phyloP scores from a whole-genome alignment of 2,888 invertebrate species.

The Trilocha varians region DNA sequence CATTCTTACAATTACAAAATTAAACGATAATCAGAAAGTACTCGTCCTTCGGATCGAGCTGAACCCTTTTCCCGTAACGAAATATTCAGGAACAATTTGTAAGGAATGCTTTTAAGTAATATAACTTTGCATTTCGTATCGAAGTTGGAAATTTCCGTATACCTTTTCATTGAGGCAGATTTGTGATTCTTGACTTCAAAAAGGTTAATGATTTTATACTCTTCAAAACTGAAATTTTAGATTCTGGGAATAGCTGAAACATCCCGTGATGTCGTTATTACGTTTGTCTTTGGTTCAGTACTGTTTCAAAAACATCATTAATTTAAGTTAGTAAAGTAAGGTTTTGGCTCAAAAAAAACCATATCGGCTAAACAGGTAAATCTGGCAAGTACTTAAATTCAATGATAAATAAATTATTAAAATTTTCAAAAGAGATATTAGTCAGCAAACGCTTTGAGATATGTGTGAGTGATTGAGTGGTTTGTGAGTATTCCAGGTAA shows the following conservation, averaged over 20 bases:
- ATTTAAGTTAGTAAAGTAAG: too few relatives aligned
- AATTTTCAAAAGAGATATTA: conserved; percentile 27
- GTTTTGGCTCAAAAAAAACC: too few relatives aligned
- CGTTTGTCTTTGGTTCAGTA: too few relatives aligned
- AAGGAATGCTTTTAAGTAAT: conserved; percentile 15
- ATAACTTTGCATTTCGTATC: conserved; percentile 2
- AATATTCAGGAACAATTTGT: conserved; percentile 14
- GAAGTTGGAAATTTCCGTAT: conserved; percentile 3
- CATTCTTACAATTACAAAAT: neutral
- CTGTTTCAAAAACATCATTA: too few relatives aligned
- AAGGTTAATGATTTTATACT: too few relatives aligned
- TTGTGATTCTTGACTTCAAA: too few relatives aligned
- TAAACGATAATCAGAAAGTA: neutral
- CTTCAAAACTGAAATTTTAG: too few relatives aligned
- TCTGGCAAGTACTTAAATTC: too few relatives aligned
- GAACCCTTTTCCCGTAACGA: conserved; percentile 2
- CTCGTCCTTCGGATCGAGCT: neutral
- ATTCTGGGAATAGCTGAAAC: too few relatives aligned
- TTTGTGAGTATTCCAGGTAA: conserved; percentile 60
- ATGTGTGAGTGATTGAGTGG: conserved; percentile 46
- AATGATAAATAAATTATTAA: too few relatives aligned
- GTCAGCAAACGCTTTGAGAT: conserved; percentile 31
- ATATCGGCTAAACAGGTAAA: too few relatives aligned
- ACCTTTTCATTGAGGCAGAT: conserved; percentile 8
- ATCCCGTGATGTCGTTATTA: too few relatives aligned